phyloP scores from a whole-genome alignment of 2,113 vertebrate species.

The Lanius ludovicianus region DNA sequence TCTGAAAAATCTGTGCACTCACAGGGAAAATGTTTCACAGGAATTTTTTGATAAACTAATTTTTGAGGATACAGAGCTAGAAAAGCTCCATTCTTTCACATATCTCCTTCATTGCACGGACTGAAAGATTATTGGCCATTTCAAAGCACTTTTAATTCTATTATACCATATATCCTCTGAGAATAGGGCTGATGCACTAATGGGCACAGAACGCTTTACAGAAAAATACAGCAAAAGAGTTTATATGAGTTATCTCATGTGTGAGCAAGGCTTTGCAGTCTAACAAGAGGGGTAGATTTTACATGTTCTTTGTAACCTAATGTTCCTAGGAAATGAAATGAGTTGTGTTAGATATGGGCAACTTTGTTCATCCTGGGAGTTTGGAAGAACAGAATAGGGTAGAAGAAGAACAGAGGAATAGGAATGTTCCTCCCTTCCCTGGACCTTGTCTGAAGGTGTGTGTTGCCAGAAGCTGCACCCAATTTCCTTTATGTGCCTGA shows the following conservation, averaged over 20 bases:
- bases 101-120: not conserved
- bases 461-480: not conserved
- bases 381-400: not conserved
- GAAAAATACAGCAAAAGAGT: not conserved
- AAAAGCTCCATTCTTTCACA: not conserved
- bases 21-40: not conserved
- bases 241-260: not conserved
- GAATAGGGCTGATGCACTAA: not conserved
- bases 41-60: not conserved
- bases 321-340: not conserved
- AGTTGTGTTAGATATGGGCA: not conserved
- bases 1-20: not conserved
- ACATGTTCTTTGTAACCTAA: not conserved
- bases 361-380: not conserved
- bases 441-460: not conserved
- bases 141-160: slow-evolving; percentile 41
- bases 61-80: not conserved
- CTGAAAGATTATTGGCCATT: not conserved
- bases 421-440: not conserved
- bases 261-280: not conserved
- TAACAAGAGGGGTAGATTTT: not conserved
- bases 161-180: not conserved
- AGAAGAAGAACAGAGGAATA: not conserved
- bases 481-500: not conserved
- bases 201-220: not conserved